Evolutionary conservation across 2,888 invertebrate species (phyloP).

Genomic region (Meghimatium bilineatum): DNA sequence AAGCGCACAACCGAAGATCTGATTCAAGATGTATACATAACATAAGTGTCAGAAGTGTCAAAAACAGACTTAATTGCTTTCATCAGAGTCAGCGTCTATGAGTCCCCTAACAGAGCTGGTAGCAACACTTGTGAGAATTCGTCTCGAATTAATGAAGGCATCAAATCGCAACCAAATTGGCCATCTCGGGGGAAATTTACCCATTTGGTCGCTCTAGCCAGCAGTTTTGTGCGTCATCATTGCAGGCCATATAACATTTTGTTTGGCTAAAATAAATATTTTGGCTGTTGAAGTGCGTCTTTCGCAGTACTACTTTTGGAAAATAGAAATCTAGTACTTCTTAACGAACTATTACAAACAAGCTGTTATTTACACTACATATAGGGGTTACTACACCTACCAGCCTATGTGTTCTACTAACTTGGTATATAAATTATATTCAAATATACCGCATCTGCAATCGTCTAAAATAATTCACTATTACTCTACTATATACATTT

Average conservation of each 20-base stretch:
- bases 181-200: conserved; percentile 43
- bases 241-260: conserved; percentile 33
- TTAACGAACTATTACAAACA: not conserved
- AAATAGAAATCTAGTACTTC: not conserved
- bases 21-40: conserved; percentile 1
- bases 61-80: conserved; percentile 26
- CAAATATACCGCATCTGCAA: too few relatives aligned
- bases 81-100: conserved; percentile 4
- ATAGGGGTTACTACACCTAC: not conserved
- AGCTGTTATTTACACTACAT: not conserved
- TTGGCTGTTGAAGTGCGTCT: conserved; percentile 24
- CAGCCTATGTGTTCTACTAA: not conserved
- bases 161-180: conserved; percentile 48
- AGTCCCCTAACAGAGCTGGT: not conserved
- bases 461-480: too few relatives aligned
- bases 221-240: conserved; percentile 40
- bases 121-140: conserved; percentile 36
- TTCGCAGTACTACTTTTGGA: not conserved
- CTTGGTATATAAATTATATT: too few relatives aligned
- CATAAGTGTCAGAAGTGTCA: conserved; percentile 3
- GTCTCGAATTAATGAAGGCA: conserved; percentile 46
- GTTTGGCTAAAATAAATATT: conserved; percentile 39
- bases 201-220: conserved; percentile 20
- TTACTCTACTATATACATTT: too few relatives aligned
- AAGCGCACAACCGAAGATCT: too few relatives aligned